Base-by-base conservation (phyloP, 2,797 vertebrate genomes). In the Rhinichthys osculus region DNA sequence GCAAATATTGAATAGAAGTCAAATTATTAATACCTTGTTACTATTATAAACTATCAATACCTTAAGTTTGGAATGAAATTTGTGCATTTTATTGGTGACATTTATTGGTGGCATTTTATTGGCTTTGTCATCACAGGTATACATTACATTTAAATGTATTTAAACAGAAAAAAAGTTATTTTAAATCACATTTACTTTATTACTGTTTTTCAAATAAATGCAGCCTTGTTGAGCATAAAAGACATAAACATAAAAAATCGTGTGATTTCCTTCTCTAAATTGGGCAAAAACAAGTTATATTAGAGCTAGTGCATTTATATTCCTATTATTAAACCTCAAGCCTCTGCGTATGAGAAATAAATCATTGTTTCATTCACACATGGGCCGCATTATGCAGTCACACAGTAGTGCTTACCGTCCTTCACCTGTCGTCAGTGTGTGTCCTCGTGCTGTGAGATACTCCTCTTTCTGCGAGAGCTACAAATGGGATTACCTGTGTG, bases 401-500 rank as follows among this genome's bases (percentile, higher is more conserved):
- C 30, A 33, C 47, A 30, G 14, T 42, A 40, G 17, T 33, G 19
- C 42, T 44, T 71, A 44, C 23, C 23, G 50, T 64, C 19, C 16
- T 42, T 64, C 69, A 16, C 17, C n/a, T 79, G 83, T 50, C 19
- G n/a, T 38, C 27, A 27, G 40, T 38, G 52, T 50, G 66, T 79
- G 40, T 79, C 33, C 21, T 59, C 16, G 11, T 69, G 67, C 27
- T 72, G 50, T 71, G 76, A 71, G 64, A 78, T n/a, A 44, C 77
- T 33, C 23, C 21, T 57, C 11, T 77, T 0, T n/a, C 52, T 77
- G 52, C 33, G 33, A 77, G 13, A 59, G 52, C 13, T 59, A 30
- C 57, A 44, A 44, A 64, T 62, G n/a, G 59, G 40, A 30, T 66
- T 66, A 66, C 40, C 23, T 62, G 47, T 59, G 84, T 85, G 54